Evolutionary conservation across 2,797 vertebrate species (phyloP).

Genomic region (Myotis pilosus): DNA sequence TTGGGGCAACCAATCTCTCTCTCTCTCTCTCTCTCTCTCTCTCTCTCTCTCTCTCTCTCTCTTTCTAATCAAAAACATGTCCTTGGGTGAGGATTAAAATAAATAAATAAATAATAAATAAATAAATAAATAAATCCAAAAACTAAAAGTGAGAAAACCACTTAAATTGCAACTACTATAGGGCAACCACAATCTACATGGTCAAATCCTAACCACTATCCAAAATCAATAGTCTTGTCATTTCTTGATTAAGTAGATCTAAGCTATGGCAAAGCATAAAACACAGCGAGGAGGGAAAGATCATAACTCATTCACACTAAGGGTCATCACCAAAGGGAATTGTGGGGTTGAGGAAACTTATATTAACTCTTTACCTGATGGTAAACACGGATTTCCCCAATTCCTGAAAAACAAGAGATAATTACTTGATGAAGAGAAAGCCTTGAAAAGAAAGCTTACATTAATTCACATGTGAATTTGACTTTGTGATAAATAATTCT

Average conservation of each 20-base stretch:
- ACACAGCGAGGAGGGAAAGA: not conserved
- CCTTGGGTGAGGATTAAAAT: too few relatives aligned
- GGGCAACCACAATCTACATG: not conserved
- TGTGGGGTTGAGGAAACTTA: not conserved
- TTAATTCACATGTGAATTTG: not conserved
- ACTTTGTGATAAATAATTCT: not conserved
- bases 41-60: too few relatives aligned
- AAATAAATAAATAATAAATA: too few relatives aligned
- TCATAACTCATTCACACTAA: not conserved
- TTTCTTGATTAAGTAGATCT: not conserved
- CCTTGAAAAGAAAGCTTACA: not conserved
- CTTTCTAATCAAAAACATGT: too few relatives aligned
- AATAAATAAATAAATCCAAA: not conserved
- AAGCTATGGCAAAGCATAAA: not conserved
- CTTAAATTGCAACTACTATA: not conserved
- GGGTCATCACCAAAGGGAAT: not conserved
- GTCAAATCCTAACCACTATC: not conserved
- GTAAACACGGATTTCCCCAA: not conserved
- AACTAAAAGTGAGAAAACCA: not conserved
- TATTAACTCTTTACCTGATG: not conserved
- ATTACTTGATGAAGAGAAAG: not conserved
- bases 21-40: too few relatives aligned
- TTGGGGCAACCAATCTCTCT: too few relatives aligned
- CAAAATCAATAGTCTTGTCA: not conserved
- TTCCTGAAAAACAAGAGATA: not conserved